Conservation (phyloP, 2,797 vertebrate genomes). For the Prunella strophiata region DNA sequence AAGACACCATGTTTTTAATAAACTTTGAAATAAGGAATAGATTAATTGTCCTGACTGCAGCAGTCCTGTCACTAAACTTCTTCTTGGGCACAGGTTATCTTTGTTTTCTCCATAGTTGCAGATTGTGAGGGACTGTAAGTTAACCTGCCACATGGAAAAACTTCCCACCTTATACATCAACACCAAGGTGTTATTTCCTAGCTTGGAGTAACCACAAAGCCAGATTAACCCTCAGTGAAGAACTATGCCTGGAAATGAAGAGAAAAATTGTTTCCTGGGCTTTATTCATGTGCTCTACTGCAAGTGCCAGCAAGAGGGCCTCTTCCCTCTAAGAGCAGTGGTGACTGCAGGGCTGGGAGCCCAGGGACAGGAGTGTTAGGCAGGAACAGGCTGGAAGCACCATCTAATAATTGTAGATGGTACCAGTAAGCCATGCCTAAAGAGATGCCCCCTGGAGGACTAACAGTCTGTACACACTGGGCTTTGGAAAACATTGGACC, state of each 20-base stretch:
- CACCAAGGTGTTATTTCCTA: neutral
- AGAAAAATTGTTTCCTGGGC: neutral
- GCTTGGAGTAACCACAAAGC: neutral
- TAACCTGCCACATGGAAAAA: neutral
- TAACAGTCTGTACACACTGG: neutral
- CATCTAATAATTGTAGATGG: neutral
- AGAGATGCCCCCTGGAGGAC: neutral
- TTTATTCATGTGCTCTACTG: slow-evolving; percentile 5
- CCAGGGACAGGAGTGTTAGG: neutral
- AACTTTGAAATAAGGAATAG: neutral
- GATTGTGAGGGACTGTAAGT: neutral
- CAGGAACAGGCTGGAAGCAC: neutral
- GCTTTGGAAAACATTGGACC: neutral
- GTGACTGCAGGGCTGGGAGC: neutral
- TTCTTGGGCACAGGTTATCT: neutral
- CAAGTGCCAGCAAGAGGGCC: slow-evolving; percentile 38
- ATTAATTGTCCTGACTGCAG: neutral
- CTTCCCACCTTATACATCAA: neutral
- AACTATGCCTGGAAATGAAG: neutral
- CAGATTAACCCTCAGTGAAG: neutral
- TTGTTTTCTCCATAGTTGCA: neutral
- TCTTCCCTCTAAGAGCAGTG: neutral
- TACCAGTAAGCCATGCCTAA: neutral
- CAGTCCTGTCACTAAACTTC: neutral
- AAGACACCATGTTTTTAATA: neutral